Base-by-base conservation (phyloP, 1,140 invertebrate species). In the Lethrus apterus region DNA sequence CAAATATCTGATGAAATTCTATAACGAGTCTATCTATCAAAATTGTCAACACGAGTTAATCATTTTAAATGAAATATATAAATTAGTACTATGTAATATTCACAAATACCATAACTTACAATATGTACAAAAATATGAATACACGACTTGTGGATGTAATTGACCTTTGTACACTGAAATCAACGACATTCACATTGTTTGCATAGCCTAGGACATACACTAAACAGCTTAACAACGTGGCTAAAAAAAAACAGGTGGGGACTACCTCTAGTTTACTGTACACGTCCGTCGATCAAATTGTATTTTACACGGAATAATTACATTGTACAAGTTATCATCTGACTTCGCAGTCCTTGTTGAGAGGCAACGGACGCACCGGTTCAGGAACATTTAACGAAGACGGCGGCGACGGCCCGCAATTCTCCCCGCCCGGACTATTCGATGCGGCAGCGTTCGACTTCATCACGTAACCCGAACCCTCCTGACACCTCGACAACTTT, bases 311-410 rank as follows among this genome's bases (percentile, higher is more conserved):
- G 46, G 29, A 30, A 33, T 15, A 23, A 47, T 52, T 41, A 48
- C 46, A 54, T 48, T 45, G 49, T 62, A 63, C 62, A 63, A 59
- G 50, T 76, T 83, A 86, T 88, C 84, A 87, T 79, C 84, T 87
- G 77, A 86, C 84, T 75, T 86, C 82, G 73, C 83, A 85, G 71
- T 84, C 82, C 76, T 86, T 84, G 63, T 79, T 82, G 57, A 81
- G 72, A 26, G 52, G 24, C 13, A 44, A 24, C 17, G 46, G 30
- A n/a, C 20, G 40, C 17, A 23, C 29, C 26, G 38, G 7, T 30
- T 48, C 42, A 13, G 21, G 19, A 11, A 34, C 30, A n/a, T 46
- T 41, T 26, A 34, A 33, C 41, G 34, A 7, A 55, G 55, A 15
- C 54, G 53, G 48, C 46, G 44, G 48, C 50, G 17, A 52, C 44